Evolutionary conservation across 1,140 invertebrate species (phyloP).

Genomic region (Papilio machaon): DNA sequence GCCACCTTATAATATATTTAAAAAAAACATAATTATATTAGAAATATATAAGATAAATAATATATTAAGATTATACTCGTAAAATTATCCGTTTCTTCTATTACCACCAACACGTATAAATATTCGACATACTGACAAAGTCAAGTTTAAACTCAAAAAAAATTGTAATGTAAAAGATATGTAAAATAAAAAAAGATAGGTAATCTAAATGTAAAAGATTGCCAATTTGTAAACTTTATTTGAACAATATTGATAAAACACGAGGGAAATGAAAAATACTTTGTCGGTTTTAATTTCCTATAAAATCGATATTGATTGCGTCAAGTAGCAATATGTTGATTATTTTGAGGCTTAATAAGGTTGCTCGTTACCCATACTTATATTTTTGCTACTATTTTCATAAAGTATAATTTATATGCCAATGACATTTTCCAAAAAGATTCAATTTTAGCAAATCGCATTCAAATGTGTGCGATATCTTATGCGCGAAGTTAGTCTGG

Average conservation of each 20-base stretch:
- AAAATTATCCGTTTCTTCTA: background rate
- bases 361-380: slow-evolving; percentile 6
- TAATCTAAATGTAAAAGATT: too few relatives aligned
- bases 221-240: background rate
- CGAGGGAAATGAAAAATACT: background rate
- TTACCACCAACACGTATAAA: background rate
- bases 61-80: background rate
- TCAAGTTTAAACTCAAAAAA: background rate
- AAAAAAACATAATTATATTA: too few relatives aligned
- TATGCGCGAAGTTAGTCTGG: background rate
- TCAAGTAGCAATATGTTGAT: background rate
- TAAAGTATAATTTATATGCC: slow-evolving; percentile 24
- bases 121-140: background rate
- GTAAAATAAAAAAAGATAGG: too few relatives aligned
- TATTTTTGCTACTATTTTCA: slow-evolving; percentile 3
- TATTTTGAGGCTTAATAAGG: slow-evolving; percentile 20
- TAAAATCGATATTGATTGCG: slow-evolving; percentile 6
- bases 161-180: too few relatives aligned
- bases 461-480: slow-evolving; percentile 18
- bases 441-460: slow-evolving; percentile 30
- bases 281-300: background rate
- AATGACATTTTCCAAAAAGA: slow-evolving; percentile 19
- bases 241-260: background rate
- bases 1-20: too few relatives aligned
- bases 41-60: background rate